Base-by-base conservation (phyloP, 1,140 invertebrate species). In the Probaryconus sp. region DNA sequence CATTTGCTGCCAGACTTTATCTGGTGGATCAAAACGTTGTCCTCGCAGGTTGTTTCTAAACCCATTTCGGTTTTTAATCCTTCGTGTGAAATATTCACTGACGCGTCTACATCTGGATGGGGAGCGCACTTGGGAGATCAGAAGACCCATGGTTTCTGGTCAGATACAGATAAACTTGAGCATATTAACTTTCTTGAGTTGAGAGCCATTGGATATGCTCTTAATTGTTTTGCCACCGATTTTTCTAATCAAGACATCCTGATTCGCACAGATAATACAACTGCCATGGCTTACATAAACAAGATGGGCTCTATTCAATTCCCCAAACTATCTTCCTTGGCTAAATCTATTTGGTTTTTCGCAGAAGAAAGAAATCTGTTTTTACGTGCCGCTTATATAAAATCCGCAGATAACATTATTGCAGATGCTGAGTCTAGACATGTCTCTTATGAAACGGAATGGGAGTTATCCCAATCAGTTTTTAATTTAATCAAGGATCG, bases 121-220 rank as follows among this genome's bases (percentile, higher is more conserved):
- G 37, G 47, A 5, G 60, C 45, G 0, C n/a, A 26, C 0, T 31
- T 51, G 35, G 6, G 18, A 5, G 5, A n/a, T 3, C 14, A 26
- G 11, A 63, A 17, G 13, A 51, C 47, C 5, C 60, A 51, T 43
- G 60, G 60, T 2, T 63, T 45, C 45, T 63, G 60, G 60, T 43
- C 60, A 17, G 58, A 42, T 0, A 0, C 3, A 7, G 35, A 63
- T 7, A 40, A 51, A 24, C 2, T 9, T 0, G 35, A 63, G 4
- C 58, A 63, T 7, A 63, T 63, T 0, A 63, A 63, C 18, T 43
- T 9, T 17, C 28, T 51, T 5, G 58, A 63, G n/a, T 26, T 50
- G 2, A 63, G 33, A 9, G 58, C 58, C 10, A 16, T 33, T 17
- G 0, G 43, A 11, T 63, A 42, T 11, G 58, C 24, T 2, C 17